phyloP scores from a whole-genome alignment of 2,797 vertebrate genomes.

The Oceanodroma leucorhoa region DNA sequence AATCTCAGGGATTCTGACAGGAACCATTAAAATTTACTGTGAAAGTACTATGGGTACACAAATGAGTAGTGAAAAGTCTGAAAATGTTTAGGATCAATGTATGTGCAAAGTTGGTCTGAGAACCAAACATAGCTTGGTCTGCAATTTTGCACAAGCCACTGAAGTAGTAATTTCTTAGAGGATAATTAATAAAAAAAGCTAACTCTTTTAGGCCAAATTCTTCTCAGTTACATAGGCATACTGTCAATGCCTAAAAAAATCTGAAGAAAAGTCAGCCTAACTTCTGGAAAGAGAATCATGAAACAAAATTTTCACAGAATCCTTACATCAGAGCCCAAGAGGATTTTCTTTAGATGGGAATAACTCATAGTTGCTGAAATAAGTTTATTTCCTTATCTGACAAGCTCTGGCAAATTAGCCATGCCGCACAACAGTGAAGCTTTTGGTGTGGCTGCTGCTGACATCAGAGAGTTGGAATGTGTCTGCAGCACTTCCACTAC shows the following conservation, averaged over 20 bases:
- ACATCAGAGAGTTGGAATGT: constrained; percentile 47
- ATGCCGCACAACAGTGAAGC: fast-evolving
- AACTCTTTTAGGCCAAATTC: background rate
- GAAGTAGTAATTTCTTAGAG: background rate
- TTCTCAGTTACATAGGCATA: background rate
- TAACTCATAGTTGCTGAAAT: background rate
- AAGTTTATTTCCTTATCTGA: constrained; percentile 21
- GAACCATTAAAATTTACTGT: background rate
- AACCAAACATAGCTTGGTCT: background rate
- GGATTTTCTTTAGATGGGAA: background rate
- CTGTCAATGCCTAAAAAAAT: background rate
- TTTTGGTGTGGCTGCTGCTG: background rate
- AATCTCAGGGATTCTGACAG: background rate
- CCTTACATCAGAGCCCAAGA: background rate
- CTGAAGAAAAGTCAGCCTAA: background rate
- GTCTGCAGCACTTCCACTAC: constrained; percentile 4
- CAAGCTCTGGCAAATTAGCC: background rate
- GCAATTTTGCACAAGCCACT: background rate
- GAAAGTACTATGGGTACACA: background rate
- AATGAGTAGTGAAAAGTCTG: background rate
- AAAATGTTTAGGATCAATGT: background rate
- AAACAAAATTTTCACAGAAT: background rate
- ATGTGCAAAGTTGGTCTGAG: background rate
- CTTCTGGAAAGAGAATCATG: background rate
- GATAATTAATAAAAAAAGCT: background rate